phyloP scores from a whole-genome alignment of 2,797 vertebrate species.

The Argyrosomus regius region DNA sequence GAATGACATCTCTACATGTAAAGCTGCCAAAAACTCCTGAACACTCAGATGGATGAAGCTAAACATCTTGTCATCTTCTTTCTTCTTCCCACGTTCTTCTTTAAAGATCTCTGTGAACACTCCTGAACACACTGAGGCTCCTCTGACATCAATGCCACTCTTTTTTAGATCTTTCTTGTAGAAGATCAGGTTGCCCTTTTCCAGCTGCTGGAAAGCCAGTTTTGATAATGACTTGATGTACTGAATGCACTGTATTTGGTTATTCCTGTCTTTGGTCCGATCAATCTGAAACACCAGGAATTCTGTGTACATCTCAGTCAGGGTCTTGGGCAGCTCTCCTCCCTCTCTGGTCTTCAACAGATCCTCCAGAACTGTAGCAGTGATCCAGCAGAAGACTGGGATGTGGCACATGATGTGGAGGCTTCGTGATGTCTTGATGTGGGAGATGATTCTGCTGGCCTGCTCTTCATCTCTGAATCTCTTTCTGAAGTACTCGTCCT shows the following conservation, averaged over 20 bases:
- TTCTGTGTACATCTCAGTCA: slow-evolving; percentile 45
- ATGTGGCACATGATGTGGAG: too few relatives aligned
- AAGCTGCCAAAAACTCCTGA: slow-evolving; percentile 45
- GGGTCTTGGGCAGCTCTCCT: slow-evolving; percentile 38
- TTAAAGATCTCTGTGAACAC: slow-evolving; percentile 51
- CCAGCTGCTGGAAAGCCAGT: slow-evolving; percentile 36
- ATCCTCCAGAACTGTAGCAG: slow-evolving; percentile 37
- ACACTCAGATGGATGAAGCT: slow-evolving; percentile 46
- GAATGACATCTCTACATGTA: slow-evolving; percentile 22
- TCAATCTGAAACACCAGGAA: slow-evolving; percentile 37
- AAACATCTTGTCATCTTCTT: slow-evolving; percentile 26
- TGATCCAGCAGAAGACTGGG: slow-evolving; percentile 45
- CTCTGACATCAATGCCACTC: background rate
- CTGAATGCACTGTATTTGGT: background rate
- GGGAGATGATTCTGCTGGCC: slow-evolving; percentile 20
- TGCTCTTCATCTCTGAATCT: too few relatives aligned
- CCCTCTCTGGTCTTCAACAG: slow-evolving; percentile 11
- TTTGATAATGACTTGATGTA: slow-evolving; percentile 31
- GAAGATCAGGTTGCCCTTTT: slow-evolving; percentile 36
- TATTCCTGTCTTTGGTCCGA: slow-evolving; percentile 13
- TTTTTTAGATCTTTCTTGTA: slow-evolving; percentile 13
- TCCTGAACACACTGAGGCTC: slow-evolving; percentile 35
- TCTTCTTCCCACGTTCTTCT: slow-evolving; percentile 19
- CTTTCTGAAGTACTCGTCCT: slow-evolving; percentile 5
- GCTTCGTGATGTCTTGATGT: slow-evolving; percentile 2